A percentile compares a stretch with the other conserved stretches of the same genome.
phyloP scores from a whole-genome alignment of 2,113 vertebrate genomes.

The Malurus melanocephalus region DNA sequence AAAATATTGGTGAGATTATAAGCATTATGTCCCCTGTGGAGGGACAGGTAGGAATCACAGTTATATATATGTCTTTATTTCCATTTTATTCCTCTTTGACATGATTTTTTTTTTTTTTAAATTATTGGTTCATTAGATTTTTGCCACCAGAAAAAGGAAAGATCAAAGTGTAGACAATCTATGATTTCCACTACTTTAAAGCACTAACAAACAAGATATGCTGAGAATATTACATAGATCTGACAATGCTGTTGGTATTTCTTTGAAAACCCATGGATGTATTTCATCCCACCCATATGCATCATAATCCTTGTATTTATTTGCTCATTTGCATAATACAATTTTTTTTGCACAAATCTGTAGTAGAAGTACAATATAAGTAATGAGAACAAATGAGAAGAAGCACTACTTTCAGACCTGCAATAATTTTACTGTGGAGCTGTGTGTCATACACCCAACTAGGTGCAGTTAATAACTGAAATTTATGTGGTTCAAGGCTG shows the following conservation, averaged over 20 bases:
- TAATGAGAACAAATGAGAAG: neutral
- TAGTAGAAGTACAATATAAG: neutral
- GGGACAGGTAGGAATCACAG: neutral
- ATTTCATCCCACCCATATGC: neutral
- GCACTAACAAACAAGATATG: neutral
- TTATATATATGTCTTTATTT: neutral
- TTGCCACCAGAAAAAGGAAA: neutral
- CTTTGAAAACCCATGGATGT: neutral
- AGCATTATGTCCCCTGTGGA: neutral
- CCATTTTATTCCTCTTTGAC: neutral
- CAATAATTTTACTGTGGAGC: neutral
- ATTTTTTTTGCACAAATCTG: neutral
- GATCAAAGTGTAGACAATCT: neutral
- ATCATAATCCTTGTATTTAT: neutral
- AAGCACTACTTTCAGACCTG: neutral
- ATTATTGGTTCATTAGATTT: rapidly evolving
- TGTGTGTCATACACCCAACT: neutral
- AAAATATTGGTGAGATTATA: neutral
- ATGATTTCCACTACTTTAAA: neutral
- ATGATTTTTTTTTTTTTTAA: neutral
- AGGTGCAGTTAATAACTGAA: neutral
- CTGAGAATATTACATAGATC: neutral
- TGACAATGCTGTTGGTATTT: neutral
- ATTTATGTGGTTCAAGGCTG: neutral
- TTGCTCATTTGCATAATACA: neutral